These are phyloP conservation scores for Muscina levida DNA, from an alignment of 2,888 invertebrate species.

Conservation along the genomic window DNA sequence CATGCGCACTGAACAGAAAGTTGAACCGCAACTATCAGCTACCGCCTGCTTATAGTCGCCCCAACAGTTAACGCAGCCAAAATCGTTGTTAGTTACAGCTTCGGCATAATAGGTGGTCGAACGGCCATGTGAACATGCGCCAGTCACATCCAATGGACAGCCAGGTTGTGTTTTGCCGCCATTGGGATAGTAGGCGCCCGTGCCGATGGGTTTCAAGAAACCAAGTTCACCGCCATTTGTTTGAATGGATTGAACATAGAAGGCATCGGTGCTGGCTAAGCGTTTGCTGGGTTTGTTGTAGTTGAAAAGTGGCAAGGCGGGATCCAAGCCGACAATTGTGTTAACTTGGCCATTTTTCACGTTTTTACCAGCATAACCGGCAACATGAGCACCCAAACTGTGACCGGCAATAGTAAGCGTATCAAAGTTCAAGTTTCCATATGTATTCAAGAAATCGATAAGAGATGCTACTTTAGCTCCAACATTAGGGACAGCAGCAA, in stretches of 20 bases:
- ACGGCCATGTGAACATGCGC: slow-evolving; percentile 80
- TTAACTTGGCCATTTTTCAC: slow-evolving; percentile 82
- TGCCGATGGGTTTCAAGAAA: slow-evolving; percentile 76
- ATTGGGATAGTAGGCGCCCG: slow-evolving; percentile 82
- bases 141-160: slow-evolving; percentile 79
- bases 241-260: slow-evolving; percentile 77
- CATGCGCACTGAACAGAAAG: slow-evolving; percentile 73
- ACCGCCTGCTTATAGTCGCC: slow-evolving; percentile 74
- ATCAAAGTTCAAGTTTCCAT: slow-evolving; percentile 80
- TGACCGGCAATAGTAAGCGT: slow-evolving; percentile 82
- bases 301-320: slow-evolving; percentile 75
- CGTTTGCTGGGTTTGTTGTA: slow-evolving; percentile 71
- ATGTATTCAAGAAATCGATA: slow-evolving; percentile 79
- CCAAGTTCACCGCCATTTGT: slow-evolving; percentile 75
- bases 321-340: slow-evolving; percentile 81
- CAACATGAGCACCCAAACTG: slow-evolving; percentile 83
- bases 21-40: slow-evolving; percentile 69
- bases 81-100: slow-evolving; percentile 74
- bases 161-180: slow-evolving; percentile 81
- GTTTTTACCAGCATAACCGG: slow-evolving; percentile 83
- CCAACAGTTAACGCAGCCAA: slow-evolving; percentile 72
- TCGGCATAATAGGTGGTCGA: slow-evolving; percentile 80
- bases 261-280: slow-evolving; percentile 72
- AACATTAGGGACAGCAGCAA: slow-evolving; percentile 76
- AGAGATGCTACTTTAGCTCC: slow-evolving; percentile 73